Evolutionary conservation across 2,888 invertebrate genomes (phyloP).

Genomic region (Agriopis leucophaearia): DNA sequence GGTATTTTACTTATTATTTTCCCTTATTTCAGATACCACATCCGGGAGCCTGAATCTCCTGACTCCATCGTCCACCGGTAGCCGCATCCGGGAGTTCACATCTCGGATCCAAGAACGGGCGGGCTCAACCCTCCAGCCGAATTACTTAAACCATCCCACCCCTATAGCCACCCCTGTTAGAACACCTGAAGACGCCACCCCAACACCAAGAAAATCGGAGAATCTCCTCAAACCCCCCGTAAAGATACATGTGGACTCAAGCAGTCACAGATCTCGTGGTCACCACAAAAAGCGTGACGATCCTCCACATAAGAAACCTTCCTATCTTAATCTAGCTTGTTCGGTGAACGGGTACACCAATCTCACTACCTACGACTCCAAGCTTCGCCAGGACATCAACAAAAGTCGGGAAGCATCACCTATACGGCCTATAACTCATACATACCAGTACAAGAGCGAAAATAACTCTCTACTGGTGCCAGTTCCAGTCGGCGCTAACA

Average conservation of each 20-base stretch:
- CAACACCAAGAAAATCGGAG: conserved; percentile 69
- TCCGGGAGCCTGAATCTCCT: conserved; percentile 88
- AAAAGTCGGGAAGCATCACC: conserved; percentile 91
- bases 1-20: conserved; percentile 36
- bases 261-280: conserved; percentile 73
- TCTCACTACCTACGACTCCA: conserved; percentile 94
- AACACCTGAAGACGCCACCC: conserved; percentile 66
- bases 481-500: conserved; percentile 81
- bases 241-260: conserved; percentile 71
- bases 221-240: conserved; percentile 78
- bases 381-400: conserved; percentile 90
- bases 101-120: conserved; percentile 86
- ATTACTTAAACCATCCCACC: conserved; percentile 57
- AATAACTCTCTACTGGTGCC: conserved; percentile 79
- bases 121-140: conserved; percentile 66
- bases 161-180: conserved; percentile 70
- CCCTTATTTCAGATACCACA: conserved; percentile 81
- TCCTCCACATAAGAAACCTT: conserved; percentile 90
- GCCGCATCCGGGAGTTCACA: conserved; percentile 86
- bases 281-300: conserved; percentile 78
- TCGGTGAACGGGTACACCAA: conserved; percentile 96
- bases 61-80: conserved; percentile 87
- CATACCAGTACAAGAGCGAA: conserved; percentile 78
- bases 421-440: conserved; percentile 87
- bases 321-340: conserved; percentile 95